Base-by-base conservation (phyloP, 64 coral and sea anemone species). In the Montipora capricornis region DNA sequence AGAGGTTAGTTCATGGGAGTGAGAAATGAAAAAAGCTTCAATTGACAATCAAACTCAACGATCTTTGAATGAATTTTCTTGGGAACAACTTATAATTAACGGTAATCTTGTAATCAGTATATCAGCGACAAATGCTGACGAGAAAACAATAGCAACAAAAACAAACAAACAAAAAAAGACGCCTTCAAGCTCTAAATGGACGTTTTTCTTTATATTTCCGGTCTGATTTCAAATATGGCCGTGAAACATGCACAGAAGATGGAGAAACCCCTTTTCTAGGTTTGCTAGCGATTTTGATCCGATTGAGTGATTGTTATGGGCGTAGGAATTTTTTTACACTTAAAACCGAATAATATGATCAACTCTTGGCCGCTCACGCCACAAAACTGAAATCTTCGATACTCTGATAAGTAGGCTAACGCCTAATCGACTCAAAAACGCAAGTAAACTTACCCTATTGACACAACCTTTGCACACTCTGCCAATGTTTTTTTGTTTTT, bases 161-260 rank as follows among this genome's bases (percentile, higher is more conserved):
- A 68, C 64, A 29, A 13, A 68, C 10, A 68, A 68, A 20, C 17
- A 68, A 68, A 17, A 68, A 68, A 16, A 68, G 64, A 68, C 64
- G 17, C 64, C 64, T 68, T 68, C 64, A 68, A 17, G 10, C 64
- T 68, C 64, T 68, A 68, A 68, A 68, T 17, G 16, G 20, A 68
- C 64, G 64, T 19, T 68, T 68, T 68, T 68, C 64, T 68, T 68
- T 68, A 68, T 68, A 68, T 68, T 68, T 68, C 64, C 64, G 64
- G 20, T 68, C 17, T 13, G 64, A 68, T 68, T 68, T 68, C 64
- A 68, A 8, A 68, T 68, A 16, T 68, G 64, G 16, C 1, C 12
- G 16, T 68, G 12, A 68, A 68, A 68, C 17, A 68, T 68, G 16
- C 16, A 68, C 64, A 16, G 64, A 4, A 68, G 64, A 68, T 68